Base-by-base conservation (phyloP, 2,888 invertebrate genomes). In the Eristalis tenax region DNA sequence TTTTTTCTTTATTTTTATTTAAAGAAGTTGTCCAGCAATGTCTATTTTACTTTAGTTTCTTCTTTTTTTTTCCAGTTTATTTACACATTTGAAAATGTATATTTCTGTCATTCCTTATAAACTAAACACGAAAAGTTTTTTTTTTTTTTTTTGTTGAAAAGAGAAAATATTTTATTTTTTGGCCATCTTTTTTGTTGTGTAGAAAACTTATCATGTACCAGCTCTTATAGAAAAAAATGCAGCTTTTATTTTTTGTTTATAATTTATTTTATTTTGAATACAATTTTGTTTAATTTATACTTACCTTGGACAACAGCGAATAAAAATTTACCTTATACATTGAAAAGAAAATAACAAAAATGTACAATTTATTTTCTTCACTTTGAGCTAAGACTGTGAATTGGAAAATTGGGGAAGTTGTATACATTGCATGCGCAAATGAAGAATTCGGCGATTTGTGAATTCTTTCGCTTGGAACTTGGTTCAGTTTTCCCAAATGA, bases 251-350 rank as follows among this genome's bases (percentile, higher is more conserved):
- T 74, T 65, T 57, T 76, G 43, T 35, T 65, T 61, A 35, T 70
- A 35, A 70, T 70, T 71, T 83, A 77, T 83, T 75, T 32, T 78
- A 68, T 74, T 83, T 78, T 69, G 78, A 77, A 22, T 76, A 65
- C 28, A 71, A 59, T 82, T 78, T 83, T 83, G 78, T 83, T 83
- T 78, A 83, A 74, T 83, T 78, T 83, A 74, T 83, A 69, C 59
- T 78, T 77, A 83, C 38, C 43, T 77, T 77, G 77, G 83, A 77
- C 77, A 77, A 77, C 77, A 57, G 66, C 59, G 73, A 77, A 83
- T 77, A 83, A 77, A 74, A 77, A 77, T 61, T 50, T 61, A 73
- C 61, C 68, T 83, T 77, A 77, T 73, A 73, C 68, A 77, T 78
- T 69, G 23, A 74, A 81, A 71, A 79, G 65, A 43, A 81, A 69